A percentile compares a stretch with the other conserved stretches of the same genome.
These are phyloP conservation scores for Trachymyrmex septentrionalis DNA, from an alignment of 1,140 invertebrate genomes.

Conservation along the genomic window DNA sequence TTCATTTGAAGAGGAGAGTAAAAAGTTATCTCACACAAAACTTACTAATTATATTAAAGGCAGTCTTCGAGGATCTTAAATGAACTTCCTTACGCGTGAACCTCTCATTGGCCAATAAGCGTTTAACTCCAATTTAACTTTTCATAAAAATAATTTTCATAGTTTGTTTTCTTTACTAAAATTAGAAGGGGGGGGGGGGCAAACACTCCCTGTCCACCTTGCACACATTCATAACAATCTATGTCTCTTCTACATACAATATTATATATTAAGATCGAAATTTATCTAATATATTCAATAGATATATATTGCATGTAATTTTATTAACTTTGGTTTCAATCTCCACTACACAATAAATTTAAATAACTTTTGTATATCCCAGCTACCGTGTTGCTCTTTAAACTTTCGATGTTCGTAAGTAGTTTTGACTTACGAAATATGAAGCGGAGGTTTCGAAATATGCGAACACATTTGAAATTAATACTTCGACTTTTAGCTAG, in stretches of 20 bases:
- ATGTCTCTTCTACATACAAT: not conserved
- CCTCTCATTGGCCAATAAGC: no score
- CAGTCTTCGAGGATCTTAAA: no score
- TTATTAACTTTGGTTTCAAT: not conserved
- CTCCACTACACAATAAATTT: not conserved
- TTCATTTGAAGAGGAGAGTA: no score
- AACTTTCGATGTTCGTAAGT: conserved; percentile 19
- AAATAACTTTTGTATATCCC: not conserved
- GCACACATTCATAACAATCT: not conserved
- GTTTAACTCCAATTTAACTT: no score
- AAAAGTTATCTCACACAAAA: no score
- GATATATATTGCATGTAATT: not conserved
- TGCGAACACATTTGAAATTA: conserved; percentile 66
- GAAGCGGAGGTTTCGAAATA: not conserved
- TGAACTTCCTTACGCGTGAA: no score
- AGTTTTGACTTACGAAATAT: conserved; percentile 5
- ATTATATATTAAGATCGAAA: not conserved
- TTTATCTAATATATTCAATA: not conserved
- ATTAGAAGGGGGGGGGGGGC: no score
- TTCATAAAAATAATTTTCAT: no score
- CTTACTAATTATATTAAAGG: no score
- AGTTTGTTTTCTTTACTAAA: no score
- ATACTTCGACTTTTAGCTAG: conserved; percentile 26
- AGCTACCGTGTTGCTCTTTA: conserved; percentile 19
- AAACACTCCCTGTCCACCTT: no score